These are phyloP conservation scores for Arothron firmamentum DNA, from an alignment of 2,113 vertebrate genomes.

Conservation along the genomic window DNA sequence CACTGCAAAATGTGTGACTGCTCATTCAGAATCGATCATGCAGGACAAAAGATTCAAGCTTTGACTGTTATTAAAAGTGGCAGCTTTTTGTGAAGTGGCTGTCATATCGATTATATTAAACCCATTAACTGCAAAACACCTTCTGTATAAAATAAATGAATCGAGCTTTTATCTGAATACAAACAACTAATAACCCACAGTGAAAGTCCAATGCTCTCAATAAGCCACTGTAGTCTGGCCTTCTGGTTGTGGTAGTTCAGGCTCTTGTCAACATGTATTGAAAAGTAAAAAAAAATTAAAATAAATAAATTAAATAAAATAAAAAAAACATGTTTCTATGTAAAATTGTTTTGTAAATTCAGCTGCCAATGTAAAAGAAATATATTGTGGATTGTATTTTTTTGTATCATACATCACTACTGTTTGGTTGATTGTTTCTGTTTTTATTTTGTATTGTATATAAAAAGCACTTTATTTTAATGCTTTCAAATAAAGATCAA, in stretches of 20 bases:
- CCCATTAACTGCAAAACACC: constrained; percentile 41
- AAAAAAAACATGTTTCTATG: constrained; percentile 44
- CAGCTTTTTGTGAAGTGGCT: constrained; percentile 55
- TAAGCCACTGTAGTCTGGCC: constrained; percentile 60
- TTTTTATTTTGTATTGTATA: constrained; percentile 72
- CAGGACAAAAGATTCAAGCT: constrained; percentile 43
- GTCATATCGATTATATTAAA: constrained; percentile 43
- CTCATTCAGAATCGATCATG: constrained; percentile 34
- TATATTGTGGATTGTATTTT: constrained; percentile 73
- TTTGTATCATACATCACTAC: constrained; percentile 75
- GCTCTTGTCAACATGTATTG: constrained; percentile 63
- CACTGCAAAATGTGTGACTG: constrained; percentile 34
- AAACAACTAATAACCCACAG: constrained; percentile 48
- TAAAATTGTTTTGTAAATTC: constrained; percentile 76
- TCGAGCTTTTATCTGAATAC: constrained; percentile 38
- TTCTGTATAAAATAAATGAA: constrained; percentile 27
- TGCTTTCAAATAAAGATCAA: constrained; percentile 78
- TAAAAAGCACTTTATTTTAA: constrained; percentile 82
- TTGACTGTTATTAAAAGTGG: constrained; percentile 63
- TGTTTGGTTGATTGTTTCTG: constrained; percentile 49
- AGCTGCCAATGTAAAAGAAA: constrained; percentile 73
- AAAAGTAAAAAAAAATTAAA: constrained; percentile 49
- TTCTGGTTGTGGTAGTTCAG: constrained; percentile 52
- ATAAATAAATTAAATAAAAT: too few relatives aligned
- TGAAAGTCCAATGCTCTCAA: constrained; percentile 37